phyloP scores from a whole-genome alignment of 2,797 vertebrate species.

The Thamnophis elegans region DNA sequence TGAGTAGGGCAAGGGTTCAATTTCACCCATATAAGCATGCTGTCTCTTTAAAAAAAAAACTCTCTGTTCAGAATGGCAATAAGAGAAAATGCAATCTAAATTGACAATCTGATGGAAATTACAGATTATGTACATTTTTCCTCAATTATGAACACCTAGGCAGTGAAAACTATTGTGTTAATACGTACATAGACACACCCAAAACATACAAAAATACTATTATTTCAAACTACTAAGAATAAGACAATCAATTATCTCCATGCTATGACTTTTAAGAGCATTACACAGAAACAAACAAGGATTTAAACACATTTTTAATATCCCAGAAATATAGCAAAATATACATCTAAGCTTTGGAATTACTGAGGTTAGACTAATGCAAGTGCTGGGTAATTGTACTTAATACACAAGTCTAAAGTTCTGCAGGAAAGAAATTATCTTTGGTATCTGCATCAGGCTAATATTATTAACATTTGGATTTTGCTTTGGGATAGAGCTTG shows the following conservation, averaged over 20 bases:
- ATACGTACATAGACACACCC: constrained; percentile 92
- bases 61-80: constrained; percentile 75
- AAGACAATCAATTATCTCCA: constrained; percentile 97
- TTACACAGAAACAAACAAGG: constrained; percentile 93
- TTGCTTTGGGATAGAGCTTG: constrained; percentile 99
- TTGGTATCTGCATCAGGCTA: constrained; percentile 99
- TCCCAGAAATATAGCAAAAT: constrained; percentile 99
- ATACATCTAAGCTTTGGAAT: constrained; percentile 99
- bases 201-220: constrained; percentile 99
- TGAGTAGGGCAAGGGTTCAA: constrained; percentile 21
- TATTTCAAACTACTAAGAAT: constrained; percentile 98
- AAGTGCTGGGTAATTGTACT: constrained; percentile 98
- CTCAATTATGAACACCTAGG: constrained; percentile 91
- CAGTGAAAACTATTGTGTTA: constrained; percentile 92
- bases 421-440: constrained; percentile 91
- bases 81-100: constrained; percentile 77
- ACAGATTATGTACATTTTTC: constrained; percentile 89
- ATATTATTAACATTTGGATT: constrained; percentile 99
- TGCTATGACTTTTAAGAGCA: constrained; percentile 98
- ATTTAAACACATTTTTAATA: constrained; percentile 87
- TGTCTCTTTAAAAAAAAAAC: constrained; percentile 71
- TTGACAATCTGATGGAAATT: constrained; percentile 74
- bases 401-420: constrained; percentile 97
- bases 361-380: constrained; percentile 99
- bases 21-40: constrained; percentile 50